phyloP scores from a whole-genome alignment of 2,113 vertebrate species.

The Anguilla japonica region DNA sequence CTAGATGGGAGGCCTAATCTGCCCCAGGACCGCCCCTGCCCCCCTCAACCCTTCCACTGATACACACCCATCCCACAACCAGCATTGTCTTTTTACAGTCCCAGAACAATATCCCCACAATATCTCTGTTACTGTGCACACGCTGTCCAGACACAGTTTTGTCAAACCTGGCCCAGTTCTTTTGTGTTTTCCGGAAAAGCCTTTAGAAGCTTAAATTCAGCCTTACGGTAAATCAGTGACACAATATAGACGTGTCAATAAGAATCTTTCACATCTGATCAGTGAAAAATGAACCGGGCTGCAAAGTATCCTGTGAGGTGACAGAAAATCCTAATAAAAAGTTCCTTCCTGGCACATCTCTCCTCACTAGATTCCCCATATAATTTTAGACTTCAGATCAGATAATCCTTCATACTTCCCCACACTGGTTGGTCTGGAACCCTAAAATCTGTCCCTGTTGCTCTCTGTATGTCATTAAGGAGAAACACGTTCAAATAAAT shows the following conservation, averaged over 20 bases:
- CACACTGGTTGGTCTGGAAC: slow-evolving; percentile 57
- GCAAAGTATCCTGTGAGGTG: not conserved
- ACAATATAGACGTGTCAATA: not conserved
- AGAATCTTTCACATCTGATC: not conserved
- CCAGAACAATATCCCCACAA: slow-evolving; percentile 13
- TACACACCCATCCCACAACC: not conserved
- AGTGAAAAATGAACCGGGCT: not conserved
- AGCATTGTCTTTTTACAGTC: slow-evolving; percentile 59
- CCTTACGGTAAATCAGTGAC: not conserved
- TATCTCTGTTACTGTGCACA: not conserved
- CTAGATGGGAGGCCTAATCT: slow-evolving; percentile 70
- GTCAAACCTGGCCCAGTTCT: not conserved
- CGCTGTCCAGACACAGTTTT: not conserved
- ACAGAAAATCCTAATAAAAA: not conserved
- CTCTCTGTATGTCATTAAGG: slow-evolving; percentile 38
- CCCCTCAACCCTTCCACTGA: slow-evolving; percentile 35
- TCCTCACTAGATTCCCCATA: not conserved
- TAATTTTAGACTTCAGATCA: not conserved
- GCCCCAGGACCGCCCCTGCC: slow-evolving; percentile 36
- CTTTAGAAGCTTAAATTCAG: not conserved
- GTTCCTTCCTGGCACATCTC: not conserved
- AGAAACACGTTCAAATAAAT: slow-evolving; percentile 54
- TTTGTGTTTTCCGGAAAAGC: not conserved
- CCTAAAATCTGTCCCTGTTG: slow-evolving; percentile 54
- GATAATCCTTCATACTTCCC: slow-evolving; percentile 15